Conservation (phyloP, 2,113 vertebrate species). For the Loxodonta africana region DNA sequence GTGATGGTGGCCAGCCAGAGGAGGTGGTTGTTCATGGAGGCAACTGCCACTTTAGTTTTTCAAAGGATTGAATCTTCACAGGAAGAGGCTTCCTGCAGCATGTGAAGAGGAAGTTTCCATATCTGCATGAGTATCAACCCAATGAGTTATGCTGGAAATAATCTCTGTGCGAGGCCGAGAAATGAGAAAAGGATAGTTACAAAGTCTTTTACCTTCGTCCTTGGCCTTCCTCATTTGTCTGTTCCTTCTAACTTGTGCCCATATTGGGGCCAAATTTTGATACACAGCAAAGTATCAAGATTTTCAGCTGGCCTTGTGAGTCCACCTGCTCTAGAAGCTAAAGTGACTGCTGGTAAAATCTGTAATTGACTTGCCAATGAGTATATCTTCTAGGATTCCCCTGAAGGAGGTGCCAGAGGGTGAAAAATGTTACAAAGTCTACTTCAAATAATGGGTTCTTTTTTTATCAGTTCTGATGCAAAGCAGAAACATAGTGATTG, state of each 20-base stretch:
- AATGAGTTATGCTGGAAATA: background rate
- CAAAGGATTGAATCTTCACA: background rate
- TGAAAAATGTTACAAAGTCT: background rate
- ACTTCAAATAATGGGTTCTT: background rate
- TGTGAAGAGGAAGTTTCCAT: background rate
- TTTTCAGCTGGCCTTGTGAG: background rate
- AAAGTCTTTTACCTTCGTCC: background rate
- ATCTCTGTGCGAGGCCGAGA: background rate
- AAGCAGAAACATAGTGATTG: fast-evolving
- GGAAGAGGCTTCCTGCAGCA: background rate
- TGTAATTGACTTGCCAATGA: too few species aligned
- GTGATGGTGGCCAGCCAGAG: too few species aligned
- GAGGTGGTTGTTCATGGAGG: too few species aligned
- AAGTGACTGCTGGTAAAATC: background rate
- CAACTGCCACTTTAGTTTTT: background rate
- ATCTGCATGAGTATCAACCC: background rate
- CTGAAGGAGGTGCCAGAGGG: background rate
- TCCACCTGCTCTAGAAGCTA: background rate
- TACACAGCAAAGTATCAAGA: fast-evolving
- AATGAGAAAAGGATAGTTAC: background rate
- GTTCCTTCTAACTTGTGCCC: background rate
- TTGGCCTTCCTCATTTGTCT: background rate
- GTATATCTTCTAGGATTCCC: background rate
- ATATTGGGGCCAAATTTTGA: background rate
- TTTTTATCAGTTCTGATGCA: background rate